Percentiles rank a stretch among this genome's conserved stretches.
These are phyloP conservation scores for Aplochiton taeniatus DNA, from an alignment of 2,797 vertebrate species.

Conservation along the genomic window DNA sequence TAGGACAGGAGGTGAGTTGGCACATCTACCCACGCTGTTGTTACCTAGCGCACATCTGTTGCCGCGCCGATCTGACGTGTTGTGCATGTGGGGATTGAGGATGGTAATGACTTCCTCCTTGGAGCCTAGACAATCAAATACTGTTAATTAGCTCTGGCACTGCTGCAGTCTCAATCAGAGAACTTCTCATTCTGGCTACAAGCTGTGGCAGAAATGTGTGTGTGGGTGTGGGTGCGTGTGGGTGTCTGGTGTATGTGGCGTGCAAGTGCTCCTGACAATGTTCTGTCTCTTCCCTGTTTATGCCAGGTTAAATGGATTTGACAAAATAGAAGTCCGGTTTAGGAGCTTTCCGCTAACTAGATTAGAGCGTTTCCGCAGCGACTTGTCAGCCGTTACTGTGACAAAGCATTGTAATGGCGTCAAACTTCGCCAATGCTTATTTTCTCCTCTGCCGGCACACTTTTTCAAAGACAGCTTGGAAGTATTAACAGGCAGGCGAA, in stretches of 20 bases:
- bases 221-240: not conserved
- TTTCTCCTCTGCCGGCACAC: conserved; percentile 13
- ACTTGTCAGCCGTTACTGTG: conserved; percentile 29
- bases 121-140: conserved; percentile 59
- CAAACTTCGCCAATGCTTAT: conserved; percentile 11
- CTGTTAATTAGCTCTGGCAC: conserved; percentile 63
- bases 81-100: conserved; percentile 36
- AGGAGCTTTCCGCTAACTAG: conserved; percentile 13
- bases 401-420: conserved; percentile 17
- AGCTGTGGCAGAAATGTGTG: conserved; percentile 25
- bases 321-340: not conserved
- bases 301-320: conserved; percentile 7
- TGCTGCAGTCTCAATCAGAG: conserved; percentile 57
- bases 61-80: conserved; percentile 24
- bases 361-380: conserved; percentile 20
- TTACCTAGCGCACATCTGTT: conserved; percentile 43
- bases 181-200: conserved; percentile 45
- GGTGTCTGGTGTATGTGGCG: conserved; percentile 10
- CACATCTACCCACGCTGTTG: conserved; percentile 15
- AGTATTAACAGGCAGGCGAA: conserved; percentile 43
- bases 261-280: not conserved
- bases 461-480: conserved; percentile 46
- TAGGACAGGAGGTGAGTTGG: no score
- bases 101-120: conserved; percentile 64
- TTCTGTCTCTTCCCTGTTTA: not conserved